These are phyloP conservation scores for Peromyscus nudipes DNA, from an alignment of 2,797 vertebrate species.

Conservation along the genomic window DNA sequence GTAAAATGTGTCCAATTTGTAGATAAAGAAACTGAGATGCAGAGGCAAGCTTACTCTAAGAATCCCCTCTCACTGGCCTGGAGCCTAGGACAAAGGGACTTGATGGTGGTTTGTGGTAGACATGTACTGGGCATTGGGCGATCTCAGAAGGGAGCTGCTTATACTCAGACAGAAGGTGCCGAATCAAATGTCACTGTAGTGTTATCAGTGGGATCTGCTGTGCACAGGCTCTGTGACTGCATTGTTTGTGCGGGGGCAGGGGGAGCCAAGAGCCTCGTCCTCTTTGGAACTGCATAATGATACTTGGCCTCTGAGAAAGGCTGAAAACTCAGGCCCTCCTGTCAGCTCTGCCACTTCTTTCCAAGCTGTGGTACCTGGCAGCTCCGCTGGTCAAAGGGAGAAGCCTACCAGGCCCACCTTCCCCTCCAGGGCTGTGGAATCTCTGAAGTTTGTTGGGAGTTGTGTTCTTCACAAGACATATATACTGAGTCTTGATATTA, in stretches of 20 bases:
- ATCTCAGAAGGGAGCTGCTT: slow-evolving; percentile 24
- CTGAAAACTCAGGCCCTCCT: slow-evolving; percentile 28
- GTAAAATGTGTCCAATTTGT: slow-evolving; percentile 47
- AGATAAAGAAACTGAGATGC: slow-evolving; percentile 54
- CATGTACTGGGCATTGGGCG: neutral
- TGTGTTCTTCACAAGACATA: neutral
- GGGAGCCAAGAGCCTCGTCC: slow-evolving; percentile 55
- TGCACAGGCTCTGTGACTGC: slow-evolving; percentile 58
- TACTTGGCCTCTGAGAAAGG: slow-evolving; percentile 1
- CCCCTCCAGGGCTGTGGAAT: neutral
- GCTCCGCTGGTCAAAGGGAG: neutral
- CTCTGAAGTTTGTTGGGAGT: neutral
- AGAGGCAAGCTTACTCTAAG: neutral
- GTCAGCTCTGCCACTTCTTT: slow-evolving; percentile 27
- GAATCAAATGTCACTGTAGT: slow-evolving; percentile 53
- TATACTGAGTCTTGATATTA: neutral
- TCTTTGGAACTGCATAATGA: slow-evolving; percentile 66
- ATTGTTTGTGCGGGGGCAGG: slow-evolving; percentile 62
- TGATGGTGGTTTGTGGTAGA: neutral
- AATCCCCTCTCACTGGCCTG: neutral
- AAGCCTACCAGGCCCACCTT: neutral
- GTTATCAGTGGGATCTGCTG: slow-evolving; percentile 65
- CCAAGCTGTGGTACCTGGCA: neutral
- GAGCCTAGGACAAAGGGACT: neutral
- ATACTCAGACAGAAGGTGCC: slow-evolving; percentile 72